phyloP scores from a whole-genome alignment of 2,113 vertebrate species.

The Dolichallabes microphthalmus region DNA sequence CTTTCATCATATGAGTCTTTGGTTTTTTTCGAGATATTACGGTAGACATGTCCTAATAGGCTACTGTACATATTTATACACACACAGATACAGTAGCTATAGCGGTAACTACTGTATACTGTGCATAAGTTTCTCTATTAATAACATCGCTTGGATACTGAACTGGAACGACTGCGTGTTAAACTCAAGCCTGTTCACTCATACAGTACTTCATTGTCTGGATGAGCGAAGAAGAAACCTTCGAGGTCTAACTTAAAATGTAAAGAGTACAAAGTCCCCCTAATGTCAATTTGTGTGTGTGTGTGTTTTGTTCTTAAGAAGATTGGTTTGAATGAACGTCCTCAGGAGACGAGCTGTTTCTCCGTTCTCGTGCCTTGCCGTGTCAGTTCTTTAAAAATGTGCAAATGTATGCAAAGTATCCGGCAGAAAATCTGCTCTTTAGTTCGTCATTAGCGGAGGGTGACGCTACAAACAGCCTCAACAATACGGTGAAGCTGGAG shows the following conservation, averaged over 20 bases:
- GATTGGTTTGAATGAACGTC: slow-evolving; percentile 6
- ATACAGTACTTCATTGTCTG: background rate
- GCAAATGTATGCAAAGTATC: slow-evolving; percentile 51
- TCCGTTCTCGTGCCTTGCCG: background rate
- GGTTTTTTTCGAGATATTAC: no score
- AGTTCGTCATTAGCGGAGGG: slow-evolving; percentile 47
- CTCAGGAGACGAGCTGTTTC: slow-evolving; percentile 3
- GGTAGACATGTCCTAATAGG: no score
- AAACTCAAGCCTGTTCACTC: background rate
- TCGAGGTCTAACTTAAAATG: background rate
- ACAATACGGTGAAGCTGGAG: slow-evolving; percentile 30
- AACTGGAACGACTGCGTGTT: background rate
- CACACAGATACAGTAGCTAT: no score
- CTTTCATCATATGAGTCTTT: no score
- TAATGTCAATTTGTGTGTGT: background rate
- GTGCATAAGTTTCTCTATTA: no score
- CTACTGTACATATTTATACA: no score
- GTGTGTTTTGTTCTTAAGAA: slow-evolving; percentile 9
- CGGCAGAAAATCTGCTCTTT: slow-evolving; percentile 47
- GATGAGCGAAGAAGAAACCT: background rate
- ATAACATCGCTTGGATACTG: background rate
- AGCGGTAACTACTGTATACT: no score
- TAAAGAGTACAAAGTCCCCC: background rate
- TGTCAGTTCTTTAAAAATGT: slow-evolving; percentile 39
- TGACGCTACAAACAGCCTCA: slow-evolving; percentile 43